A percentile compares a stretch with the other conserved stretches of the same genome.
phyloP scores from a whole-genome alignment of 1,140 invertebrate genomes.

The Tyrophagus putrescentiae region DNA sequence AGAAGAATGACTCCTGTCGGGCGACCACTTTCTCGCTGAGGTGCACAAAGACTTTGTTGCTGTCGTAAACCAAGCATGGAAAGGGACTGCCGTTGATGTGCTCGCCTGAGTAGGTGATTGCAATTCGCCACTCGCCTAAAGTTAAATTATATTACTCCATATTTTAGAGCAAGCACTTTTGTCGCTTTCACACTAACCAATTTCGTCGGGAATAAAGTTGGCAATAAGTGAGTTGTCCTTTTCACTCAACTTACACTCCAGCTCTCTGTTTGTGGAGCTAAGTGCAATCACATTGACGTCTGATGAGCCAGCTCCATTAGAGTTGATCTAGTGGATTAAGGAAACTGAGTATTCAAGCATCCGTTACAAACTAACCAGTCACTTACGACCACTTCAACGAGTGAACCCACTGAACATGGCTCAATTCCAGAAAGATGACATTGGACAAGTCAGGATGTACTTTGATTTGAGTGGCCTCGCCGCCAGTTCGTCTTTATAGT shows the following conservation, averaged over 20 bases:
- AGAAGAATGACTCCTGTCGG: slow-evolving; percentile 61
- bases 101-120: slow-evolving; percentile 82
- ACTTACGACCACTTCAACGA: slow-evolving; percentile 29
- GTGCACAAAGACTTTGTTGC: slow-evolving; percentile 63
- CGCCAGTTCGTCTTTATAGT: slow-evolving; percentile 22
- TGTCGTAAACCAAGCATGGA: slow-evolving; percentile 90
- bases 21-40: slow-evolving; percentile 58
- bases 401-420: slow-evolving; percentile 27
- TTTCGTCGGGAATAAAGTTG: slow-evolving; percentile 89
- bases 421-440: slow-evolving; percentile 27
- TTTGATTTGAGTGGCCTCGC: slow-evolving; percentile 23
- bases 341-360: neutral
- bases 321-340: slow-evolving; percentile 44
- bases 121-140: slow-evolving; percentile 73
- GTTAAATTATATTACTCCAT: neutral
- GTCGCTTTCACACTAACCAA: slow-evolving; percentile 42
- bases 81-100: slow-evolving; percentile 93
- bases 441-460: slow-evolving; percentile 27
- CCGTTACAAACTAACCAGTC: slow-evolving; percentile 4
- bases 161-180: neutral
- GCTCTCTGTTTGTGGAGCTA: slow-evolving; percentile 61
- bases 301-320: slow-evolving; percentile 47
- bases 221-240: slow-evolving; percentile 66
- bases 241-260: slow-evolving; percentile 54
- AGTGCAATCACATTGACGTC: slow-evolving; percentile 70